Evolutionary conservation across 1,140 invertebrate species (phyloP).

Genomic region (Meloidogyne exigua): DNA sequence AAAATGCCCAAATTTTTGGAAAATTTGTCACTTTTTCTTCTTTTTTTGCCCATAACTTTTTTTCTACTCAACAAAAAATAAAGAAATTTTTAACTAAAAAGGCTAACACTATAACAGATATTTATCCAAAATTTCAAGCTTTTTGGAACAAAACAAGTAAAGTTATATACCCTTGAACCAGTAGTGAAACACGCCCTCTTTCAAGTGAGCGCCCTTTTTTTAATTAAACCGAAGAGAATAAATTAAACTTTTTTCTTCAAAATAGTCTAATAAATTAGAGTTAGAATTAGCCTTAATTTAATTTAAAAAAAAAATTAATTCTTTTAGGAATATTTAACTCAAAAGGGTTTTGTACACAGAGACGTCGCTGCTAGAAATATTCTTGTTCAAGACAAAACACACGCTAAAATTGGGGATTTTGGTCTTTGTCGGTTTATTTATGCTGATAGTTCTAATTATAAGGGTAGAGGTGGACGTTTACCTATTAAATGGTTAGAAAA

Average conservation of each 20-base stretch:
- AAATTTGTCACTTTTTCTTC: neutral
- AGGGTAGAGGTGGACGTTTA: conserved; percentile 64
- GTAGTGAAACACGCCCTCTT: too few species aligned
- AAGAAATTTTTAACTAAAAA: neutral
- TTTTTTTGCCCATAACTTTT: neutral
- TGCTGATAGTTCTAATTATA: conserved; percentile 65
- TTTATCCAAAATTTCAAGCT: neutral
- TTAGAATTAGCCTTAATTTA: too few species aligned
- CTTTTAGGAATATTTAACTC: conserved; percentile 64
- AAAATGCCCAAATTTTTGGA: neutral
- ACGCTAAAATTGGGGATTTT: conserved; percentile 65
- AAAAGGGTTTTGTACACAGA: conserved; percentile 66
- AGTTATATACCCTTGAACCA: too few species aligned
- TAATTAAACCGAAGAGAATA: too few species aligned
- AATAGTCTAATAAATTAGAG: too few species aligned
- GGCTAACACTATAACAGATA: neutral
- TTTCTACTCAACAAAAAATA: neutral
- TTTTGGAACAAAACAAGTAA: neutral
- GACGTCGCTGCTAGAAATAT: conserved; percentile 67
- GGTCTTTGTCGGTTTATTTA: conserved; percentile 66
- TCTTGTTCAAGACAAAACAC: conserved; percentile 64
- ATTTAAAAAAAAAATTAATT: neutral
- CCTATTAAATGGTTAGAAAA: conserved; percentile 65
- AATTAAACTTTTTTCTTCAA: too few species aligned
- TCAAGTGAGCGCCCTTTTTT: too few species aligned